Percentiles rank a stretch among this genome's conserved stretches.
These are phyloP conservation scores for Diploscapter pachys DNA, from an alignment of 1,140 invertebrate genomes.

Conservation along the genomic window DNA sequence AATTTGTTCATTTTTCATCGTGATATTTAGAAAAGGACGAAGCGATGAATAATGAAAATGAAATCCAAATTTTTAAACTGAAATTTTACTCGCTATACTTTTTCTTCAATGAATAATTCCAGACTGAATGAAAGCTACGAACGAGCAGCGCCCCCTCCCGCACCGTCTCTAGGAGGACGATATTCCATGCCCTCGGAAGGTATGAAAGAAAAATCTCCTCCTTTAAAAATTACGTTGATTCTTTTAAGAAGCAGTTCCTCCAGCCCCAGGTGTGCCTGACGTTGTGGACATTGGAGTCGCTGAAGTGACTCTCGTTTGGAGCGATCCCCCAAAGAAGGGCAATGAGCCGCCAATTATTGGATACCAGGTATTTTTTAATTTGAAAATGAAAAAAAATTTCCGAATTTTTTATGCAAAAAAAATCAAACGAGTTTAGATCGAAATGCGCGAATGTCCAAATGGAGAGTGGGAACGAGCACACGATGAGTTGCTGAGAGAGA, in stretches of 20 bases:
- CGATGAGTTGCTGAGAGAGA: conserved; percentile 27
- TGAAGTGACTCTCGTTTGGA: conserved; percentile 49
- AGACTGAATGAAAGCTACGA: background rate
- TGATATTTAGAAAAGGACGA: too few relatives aligned
- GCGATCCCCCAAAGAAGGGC: conserved; percentile 34
- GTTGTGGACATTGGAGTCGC: conserved; percentile 44
- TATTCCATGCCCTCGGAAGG: background rate
- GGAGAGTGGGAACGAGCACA: conserved; percentile 32
- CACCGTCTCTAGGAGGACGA: conserved; percentile 16
- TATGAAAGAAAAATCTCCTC: background rate
- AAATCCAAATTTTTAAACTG: background rate
- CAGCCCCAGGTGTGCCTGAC: conserved; percentile 50
- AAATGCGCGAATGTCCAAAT: conserved; percentile 28
- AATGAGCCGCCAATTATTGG: conserved; percentile 45
- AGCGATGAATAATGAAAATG: too few relatives aligned
- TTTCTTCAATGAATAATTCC: conserved; percentile 11
- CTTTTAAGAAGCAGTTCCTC: conserved; percentile 41
- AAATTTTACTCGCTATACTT: conserved; percentile 2
- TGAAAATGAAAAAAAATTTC: too few relatives aligned
- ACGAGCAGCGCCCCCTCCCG: conserved; percentile 26
- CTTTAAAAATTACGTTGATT: background rate
- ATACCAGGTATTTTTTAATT: conserved; percentile 37
- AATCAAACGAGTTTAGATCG: conserved; percentile 7
- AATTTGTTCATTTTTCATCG: too few relatives aligned
- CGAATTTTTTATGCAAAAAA: background rate